These are phyloP conservation scores for Parasteatoda lunata DNA, from an alignment of 2,888 invertebrate species.

Conservation along the genomic window DNA sequence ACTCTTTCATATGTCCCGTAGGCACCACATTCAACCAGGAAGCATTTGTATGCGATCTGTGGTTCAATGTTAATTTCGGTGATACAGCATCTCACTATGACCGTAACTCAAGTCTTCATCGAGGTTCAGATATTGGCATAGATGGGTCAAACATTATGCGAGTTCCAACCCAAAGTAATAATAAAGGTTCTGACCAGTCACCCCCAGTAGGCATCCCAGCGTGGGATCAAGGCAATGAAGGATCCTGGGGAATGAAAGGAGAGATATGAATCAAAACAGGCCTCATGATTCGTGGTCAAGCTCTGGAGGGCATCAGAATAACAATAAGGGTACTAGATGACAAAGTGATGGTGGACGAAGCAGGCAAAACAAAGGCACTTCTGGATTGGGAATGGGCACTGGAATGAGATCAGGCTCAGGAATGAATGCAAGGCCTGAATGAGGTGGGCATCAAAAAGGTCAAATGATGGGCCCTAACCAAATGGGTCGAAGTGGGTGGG, in stretches of 20 bases:
- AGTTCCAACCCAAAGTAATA: background rate
- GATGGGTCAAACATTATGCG: constrained; percentile 26
- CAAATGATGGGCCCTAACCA: background rate
- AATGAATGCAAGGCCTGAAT: background rate
- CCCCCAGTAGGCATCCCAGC: constrained; percentile 21
- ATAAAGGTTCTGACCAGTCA: constrained; percentile 8
- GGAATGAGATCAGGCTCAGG: background rate
- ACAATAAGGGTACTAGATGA: background rate
- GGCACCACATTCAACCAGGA: constrained; percentile 93
- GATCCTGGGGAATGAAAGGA: constrained; percentile 1
- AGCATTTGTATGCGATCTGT: constrained; percentile 94
- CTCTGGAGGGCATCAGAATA: background rate
- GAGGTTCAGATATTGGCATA: constrained; percentile 30
- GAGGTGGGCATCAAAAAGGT: background rate
- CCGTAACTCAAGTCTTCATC: constrained; percentile 83
- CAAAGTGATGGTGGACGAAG: background rate
- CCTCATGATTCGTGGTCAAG: background rate
- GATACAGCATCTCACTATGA: constrained; percentile 85
- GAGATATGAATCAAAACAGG: background rate
- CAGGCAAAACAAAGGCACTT: background rate
- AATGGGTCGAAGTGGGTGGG: background rate
- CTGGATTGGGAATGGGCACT: background rate
- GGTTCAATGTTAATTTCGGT: constrained; percentile 93
- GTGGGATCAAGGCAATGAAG: background rate
- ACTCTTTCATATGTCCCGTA: constrained; percentile 92